These are phyloP conservation scores for Choristoneura fumiferana DNA, from an alignment of 1,140 invertebrate species.

Conservation along the genomic window DNA sequence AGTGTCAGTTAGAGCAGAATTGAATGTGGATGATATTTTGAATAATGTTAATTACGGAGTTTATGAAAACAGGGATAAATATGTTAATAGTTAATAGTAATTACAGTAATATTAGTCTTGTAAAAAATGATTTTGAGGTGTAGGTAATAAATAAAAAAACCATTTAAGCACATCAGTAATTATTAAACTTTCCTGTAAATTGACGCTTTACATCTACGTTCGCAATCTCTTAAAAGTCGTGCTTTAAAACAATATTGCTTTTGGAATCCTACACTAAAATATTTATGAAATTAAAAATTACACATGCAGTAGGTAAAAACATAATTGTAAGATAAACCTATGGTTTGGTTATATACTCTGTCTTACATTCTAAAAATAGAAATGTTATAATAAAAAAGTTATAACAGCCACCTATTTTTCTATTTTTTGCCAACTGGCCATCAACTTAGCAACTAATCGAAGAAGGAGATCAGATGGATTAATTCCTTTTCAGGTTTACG, in stretches of 20 bases:
- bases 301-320: slow-evolving; percentile 23
- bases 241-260: slow-evolving; percentile 36
- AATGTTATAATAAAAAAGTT: slow-evolving; percentile 27
- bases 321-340: slow-evolving; percentile 6
- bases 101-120: too few relatives aligned
- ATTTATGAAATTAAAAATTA: slow-evolving; percentile 23
- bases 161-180: slow-evolving; percentile 51
- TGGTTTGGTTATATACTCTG: background rate
- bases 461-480: slow-evolving; percentile 5
- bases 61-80: too few relatives aligned
- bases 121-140: too few relatives aligned
- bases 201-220: slow-evolving; percentile 19
- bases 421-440: slow-evolving; percentile 1
- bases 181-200: slow-evolving; percentile 35
- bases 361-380: slow-evolving; percentile 19
- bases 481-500: too few relatives aligned
- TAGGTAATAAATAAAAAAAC: slow-evolving; percentile 39
- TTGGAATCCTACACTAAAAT: slow-evolving; percentile 27
- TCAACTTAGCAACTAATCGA: slow-evolving; percentile 8
- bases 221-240: slow-evolving; percentile 13
- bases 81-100: too few relatives aligned
- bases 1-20: too few relatives aligned
- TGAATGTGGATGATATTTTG: too few relatives aligned
- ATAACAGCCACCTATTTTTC: background rate
- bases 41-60: too few relatives aligned